These are phyloP conservation scores for Tribolium castaneum DNA, from an alignment of 1,140 invertebrate species.

Conservation along the genomic window DNA sequence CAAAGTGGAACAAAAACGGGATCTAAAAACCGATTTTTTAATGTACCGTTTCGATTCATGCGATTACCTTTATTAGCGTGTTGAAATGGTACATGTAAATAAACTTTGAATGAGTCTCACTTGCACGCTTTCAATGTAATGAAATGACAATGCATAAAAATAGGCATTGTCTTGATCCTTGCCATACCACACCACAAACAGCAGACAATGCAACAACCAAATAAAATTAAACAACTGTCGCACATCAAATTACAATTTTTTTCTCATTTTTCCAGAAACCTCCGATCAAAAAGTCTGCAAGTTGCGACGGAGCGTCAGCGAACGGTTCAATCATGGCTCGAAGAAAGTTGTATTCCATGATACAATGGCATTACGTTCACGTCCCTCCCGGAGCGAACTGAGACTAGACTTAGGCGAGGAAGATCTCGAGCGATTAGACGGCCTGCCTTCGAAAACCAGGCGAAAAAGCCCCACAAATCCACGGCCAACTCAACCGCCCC, in stretches of 20 bases:
- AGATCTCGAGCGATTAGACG: slow-evolving; percentile 66
- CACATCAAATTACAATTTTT: neutral
- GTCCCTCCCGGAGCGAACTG: slow-evolving; percentile 69
- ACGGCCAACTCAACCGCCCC: slow-evolving; percentile 63
- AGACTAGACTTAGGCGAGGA: slow-evolving; percentile 60
- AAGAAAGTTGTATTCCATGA: slow-evolving; percentile 70
- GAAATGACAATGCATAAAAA: neutral
- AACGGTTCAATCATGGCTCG: slow-evolving; percentile 62
- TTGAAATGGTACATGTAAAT: neutral
- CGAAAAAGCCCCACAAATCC: slow-evolving; percentile 53
- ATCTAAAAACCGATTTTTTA: neutral
- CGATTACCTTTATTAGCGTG: neutral
- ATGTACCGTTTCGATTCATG: neutral
- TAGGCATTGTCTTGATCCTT: neutral
- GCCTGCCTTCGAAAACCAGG: slow-evolving; percentile 62
- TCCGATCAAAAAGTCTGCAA: slow-evolving; percentile 29
- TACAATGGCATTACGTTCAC: slow-evolving; percentile 82
- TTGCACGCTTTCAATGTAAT: neutral
- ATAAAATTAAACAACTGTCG: neutral
- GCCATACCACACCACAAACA: neutral
- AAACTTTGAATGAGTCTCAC: neutral
- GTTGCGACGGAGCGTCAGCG: slow-evolving; percentile 68
- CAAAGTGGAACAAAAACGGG: neutral
- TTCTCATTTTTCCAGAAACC: neutral
- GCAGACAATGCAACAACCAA: neutral